phyloP scores from a whole-genome alignment of 2,888 invertebrate genomes.

The Himalopsyche kuldschensis region DNA sequence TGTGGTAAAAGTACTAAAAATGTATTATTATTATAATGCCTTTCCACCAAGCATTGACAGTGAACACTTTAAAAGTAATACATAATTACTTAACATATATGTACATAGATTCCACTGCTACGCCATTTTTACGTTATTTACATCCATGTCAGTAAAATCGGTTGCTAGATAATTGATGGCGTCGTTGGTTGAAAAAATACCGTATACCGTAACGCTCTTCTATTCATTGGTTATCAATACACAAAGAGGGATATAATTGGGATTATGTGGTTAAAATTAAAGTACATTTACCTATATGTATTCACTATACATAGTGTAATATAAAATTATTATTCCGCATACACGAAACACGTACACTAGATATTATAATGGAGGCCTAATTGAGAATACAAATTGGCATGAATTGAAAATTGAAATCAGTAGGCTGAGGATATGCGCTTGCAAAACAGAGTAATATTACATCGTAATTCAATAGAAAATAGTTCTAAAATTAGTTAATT shows the following conservation, averaged over 20 bases:
- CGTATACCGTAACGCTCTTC: not conserved
- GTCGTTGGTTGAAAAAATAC: not conserved
- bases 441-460: too few relatives aligned
- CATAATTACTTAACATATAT: too few relatives aligned
- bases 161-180: not conserved
- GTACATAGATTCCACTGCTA: too few relatives aligned
- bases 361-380: not conserved
- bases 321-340: not conserved
- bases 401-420: not conserved
- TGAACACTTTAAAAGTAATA: too few relatives aligned
- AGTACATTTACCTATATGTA: not conserved
- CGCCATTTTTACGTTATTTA: not conserved
- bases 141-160: not conserved
- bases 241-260: not conserved
- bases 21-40: too few relatives aligned
- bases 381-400: not conserved
- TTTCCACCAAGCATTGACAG: too few relatives aligned
- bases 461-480: too few relatives aligned
- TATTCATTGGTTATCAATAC: not conserved
- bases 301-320: not conserved
- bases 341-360: not conserved
- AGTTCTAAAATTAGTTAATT: too few relatives aligned
- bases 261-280: not conserved
- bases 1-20: too few relatives aligned
- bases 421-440: not conserved